These are phyloP conservation scores for Apogon hyalosoma DNA, from an alignment of 2,797 vertebrate genomes.

Conservation along the genomic window DNA sequence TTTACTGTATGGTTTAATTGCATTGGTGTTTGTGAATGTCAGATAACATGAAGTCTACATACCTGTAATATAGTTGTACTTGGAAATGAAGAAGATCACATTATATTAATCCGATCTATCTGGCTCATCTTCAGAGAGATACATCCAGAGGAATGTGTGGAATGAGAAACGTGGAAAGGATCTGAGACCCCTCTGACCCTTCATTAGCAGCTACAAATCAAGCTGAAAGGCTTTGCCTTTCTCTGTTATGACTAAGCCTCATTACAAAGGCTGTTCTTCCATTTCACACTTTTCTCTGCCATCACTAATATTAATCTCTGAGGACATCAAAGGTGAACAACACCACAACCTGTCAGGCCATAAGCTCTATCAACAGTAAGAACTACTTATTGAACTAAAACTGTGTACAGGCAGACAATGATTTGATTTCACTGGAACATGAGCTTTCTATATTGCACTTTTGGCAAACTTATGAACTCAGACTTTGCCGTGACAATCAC, in stretches of 20 bases:
- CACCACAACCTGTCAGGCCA: constrained; percentile 15
- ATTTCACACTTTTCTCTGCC: constrained; percentile 39
- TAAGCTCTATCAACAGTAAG: background rate
- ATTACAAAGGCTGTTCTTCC: constrained; percentile 26
- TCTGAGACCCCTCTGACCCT: constrained; percentile 25
- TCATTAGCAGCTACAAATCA: constrained; percentile 36
- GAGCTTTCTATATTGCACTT: background rate
- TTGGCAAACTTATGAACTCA: background rate
- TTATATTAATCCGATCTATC: constrained; percentile 21
- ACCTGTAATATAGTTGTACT: constrained; percentile 13
- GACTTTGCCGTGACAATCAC: no score
- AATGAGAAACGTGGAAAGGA: constrained; percentile 16
- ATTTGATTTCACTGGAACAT: constrained; percentile 12
- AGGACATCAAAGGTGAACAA: constrained; percentile 50
- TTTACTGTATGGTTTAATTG: background rate
- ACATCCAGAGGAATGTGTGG: constrained; percentile 35
- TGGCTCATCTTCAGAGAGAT: constrained; percentile 61
- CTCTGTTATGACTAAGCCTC: constrained; percentile 34
- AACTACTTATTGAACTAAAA: background rate
- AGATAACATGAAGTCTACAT: constrained; percentile 28
- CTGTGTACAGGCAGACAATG: constrained; percentile 3
- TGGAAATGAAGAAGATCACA: constrained; percentile 33
- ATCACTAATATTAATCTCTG: constrained; percentile 32
- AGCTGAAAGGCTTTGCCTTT: constrained; percentile 34
- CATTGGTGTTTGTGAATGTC: constrained; percentile 14